Conservation (phyloP, 2,113 vertebrate genomes). For the Odocoileus hemionus region DNA sequence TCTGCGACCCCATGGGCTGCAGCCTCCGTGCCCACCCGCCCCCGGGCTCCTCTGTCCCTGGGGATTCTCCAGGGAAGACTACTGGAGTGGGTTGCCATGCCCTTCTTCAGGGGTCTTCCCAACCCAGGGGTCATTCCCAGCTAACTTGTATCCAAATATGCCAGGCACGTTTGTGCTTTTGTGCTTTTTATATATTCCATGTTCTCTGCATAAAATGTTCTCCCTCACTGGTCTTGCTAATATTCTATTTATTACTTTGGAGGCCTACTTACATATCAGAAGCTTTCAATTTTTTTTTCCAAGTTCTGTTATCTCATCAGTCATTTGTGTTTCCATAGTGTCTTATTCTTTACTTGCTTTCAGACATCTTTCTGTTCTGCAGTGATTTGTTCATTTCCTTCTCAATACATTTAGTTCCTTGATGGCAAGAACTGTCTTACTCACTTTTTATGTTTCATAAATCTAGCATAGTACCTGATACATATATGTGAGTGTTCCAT, state of each 20-base stretch:
- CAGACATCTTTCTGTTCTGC: background rate
- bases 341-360: background rate
- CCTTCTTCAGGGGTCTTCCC: background rate
- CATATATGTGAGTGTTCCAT: background rate
- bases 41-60: background rate
- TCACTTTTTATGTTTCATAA: background rate
- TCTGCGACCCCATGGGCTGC: background rate
- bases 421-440: background rate
- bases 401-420: background rate
- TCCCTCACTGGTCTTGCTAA: background rate
- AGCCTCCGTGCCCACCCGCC: background rate
- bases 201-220: background rate
- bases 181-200: background rate
- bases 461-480: background rate
- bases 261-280: background rate
- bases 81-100: background rate
- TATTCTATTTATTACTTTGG: slow-evolving; percentile 11
- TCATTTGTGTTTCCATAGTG: background rate
- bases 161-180: background rate
- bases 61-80: background rate
- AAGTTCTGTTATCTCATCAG: background rate
- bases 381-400: background rate
- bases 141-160: background rate
- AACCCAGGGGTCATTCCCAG: background rate
- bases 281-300: background rate